phyloP scores from a whole-genome alignment of 1,140 invertebrate species.

The Drosophila saltans region DNA sequence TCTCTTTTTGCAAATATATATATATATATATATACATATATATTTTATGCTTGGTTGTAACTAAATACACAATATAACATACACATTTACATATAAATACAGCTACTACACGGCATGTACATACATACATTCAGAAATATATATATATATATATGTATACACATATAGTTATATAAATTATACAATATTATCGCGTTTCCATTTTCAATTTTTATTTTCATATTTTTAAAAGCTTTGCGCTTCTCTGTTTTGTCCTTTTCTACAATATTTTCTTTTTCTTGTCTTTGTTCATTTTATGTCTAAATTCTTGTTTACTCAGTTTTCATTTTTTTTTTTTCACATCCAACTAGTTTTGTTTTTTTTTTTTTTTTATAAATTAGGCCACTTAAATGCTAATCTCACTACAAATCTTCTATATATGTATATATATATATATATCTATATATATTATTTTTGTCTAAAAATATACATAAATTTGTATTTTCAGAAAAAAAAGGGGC shows the following conservation, averaged over 20 bases:
- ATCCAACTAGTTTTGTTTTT: slow-evolving; percentile 56
- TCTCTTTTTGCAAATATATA: slow-evolving; percentile 69
- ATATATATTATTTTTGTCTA: slow-evolving; percentile 11
- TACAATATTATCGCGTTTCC: slow-evolving; percentile 75
- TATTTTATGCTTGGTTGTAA: slow-evolving; percentile 47
- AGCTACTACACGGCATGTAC: slow-evolving; percentile 65
- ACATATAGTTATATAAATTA: slow-evolving; percentile 67
- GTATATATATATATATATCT: slow-evolving; percentile 49
- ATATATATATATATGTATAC: slow-evolving; percentile 58
- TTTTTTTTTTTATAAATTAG: slow-evolving; percentile 49
- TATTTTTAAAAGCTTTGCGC: slow-evolving; percentile 55
- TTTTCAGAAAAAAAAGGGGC: neutral
- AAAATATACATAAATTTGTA: slow-evolving; percentile 11
- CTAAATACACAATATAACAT: slow-evolving; percentile 78
- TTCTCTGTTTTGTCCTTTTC: slow-evolving; percentile 28
- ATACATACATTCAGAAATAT: slow-evolving; percentile 65
- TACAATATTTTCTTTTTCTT: slow-evolving; percentile 45
- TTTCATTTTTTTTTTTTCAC: slow-evolving; percentile 67
- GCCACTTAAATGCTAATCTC: slow-evolving; percentile 74
- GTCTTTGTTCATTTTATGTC: slow-evolving; percentile 79
- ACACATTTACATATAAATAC: slow-evolving; percentile 80
- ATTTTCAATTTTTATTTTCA: slow-evolving; percentile 45
- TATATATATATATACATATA: slow-evolving; percentile 49
- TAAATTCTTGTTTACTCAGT: slow-evolving; percentile 68
- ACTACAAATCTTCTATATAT: slow-evolving; percentile 58